Conservation (phyloP, 2,888 invertebrate species). For the Leuctra nigra region DNA sequence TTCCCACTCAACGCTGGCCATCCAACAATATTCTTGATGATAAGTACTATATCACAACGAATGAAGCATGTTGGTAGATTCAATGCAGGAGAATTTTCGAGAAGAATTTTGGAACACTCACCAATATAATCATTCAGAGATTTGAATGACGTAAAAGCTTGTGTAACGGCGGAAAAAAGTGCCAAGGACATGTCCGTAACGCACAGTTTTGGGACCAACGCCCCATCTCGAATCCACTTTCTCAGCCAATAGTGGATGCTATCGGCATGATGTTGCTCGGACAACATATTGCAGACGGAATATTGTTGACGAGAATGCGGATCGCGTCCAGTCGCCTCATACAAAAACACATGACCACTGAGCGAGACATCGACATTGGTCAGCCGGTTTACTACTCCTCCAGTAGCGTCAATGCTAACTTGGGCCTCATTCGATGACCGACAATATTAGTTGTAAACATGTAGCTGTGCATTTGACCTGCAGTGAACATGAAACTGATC, state of each 20-base stretch:
- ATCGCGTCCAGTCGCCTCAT: slow-evolving; percentile 24
- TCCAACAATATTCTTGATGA: background rate
- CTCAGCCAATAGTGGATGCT: slow-evolving; percentile 23
- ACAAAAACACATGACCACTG: slow-evolving; percentile 23
- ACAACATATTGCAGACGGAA: slow-evolving; percentile 28
- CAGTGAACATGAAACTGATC: slow-evolving; percentile 14
- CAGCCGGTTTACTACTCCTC: slow-evolving; percentile 25
- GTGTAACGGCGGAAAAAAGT: slow-evolving; percentile 10
- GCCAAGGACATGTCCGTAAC: slow-evolving; percentile 25
- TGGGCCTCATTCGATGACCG: slow-evolving; percentile 18
- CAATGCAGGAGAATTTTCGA: too few species aligned
- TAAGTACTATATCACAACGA: background rate
- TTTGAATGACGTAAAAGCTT: slow-evolving; percentile 4
- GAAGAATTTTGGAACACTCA: background rate
- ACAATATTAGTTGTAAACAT: slow-evolving; percentile 16
- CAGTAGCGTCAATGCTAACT: slow-evolving; percentile 27
- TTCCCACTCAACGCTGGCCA: background rate
- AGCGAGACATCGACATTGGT: slow-evolving; percentile 18
- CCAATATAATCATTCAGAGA: background rate
- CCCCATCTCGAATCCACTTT: slow-evolving; percentile 26
- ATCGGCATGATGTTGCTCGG: slow-evolving; percentile 27
- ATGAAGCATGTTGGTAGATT: background rate
- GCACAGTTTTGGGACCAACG: slow-evolving; percentile 24
- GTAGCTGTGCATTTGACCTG: slow-evolving; percentile 17
- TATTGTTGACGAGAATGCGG: slow-evolving; percentile 22